A percentile compares a stretch with the other conserved stretches of the same genome.
Evolutionary conservation across 1,140 invertebrate genomes (phyloP).

Genomic region (Sitobion miscanthi): DNA sequence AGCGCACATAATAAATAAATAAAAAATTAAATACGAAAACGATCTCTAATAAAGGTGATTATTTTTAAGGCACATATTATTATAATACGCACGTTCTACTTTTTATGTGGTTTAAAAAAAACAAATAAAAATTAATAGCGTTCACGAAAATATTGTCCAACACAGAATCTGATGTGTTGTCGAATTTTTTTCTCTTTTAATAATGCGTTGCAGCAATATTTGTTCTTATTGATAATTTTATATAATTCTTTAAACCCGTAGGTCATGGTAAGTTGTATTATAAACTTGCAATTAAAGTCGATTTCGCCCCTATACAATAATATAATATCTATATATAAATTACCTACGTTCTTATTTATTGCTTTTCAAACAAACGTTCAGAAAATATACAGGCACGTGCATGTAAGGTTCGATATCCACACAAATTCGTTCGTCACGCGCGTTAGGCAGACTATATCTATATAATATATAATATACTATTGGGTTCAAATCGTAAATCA

Average conservation of each 20-base stretch:
- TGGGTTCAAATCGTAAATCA: conserved; percentile 38
- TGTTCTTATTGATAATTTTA: neutral
- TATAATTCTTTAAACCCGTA: neutral
- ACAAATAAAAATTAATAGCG: neutral
- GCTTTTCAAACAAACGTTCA: neutral
- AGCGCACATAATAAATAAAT: neutral
- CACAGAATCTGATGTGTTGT: neutral
- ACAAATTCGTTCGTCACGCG: neutral
- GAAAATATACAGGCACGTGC: neutral
- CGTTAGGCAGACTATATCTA: neutral
- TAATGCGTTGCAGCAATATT: too few species aligned
- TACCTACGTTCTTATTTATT: neutral
- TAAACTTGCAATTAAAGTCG: neutral
- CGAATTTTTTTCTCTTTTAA: too few species aligned
- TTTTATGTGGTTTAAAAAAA: neutral
- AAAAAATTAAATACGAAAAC: neutral
- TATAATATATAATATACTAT: neutral
- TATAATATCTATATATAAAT: neutral
- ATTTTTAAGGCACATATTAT: neutral
- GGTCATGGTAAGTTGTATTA: neutral
- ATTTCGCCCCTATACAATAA: neutral
- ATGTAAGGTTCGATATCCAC: neutral
- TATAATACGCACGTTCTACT: neutral
- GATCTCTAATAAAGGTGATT: neutral
- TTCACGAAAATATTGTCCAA: neutral